phyloP scores from a whole-genome alignment of 2,888 invertebrate genomes.

The Apodemia arnacis region DNA sequence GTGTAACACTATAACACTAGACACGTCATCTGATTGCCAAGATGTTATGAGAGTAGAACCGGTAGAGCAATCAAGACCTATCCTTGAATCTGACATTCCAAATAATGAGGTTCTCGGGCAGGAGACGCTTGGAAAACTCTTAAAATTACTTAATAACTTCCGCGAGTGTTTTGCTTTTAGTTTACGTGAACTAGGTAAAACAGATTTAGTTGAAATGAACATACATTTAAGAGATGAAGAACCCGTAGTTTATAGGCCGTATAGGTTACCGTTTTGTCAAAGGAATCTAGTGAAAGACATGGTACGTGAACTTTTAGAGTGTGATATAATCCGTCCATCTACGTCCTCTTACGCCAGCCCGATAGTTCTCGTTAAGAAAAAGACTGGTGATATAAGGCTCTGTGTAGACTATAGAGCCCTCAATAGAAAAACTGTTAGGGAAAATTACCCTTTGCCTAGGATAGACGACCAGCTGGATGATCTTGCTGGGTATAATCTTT shows the following conservation, averaged over 20 bases:
- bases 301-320: conserved; percentile 21
- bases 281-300: conserved; percentile 27
- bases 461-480: conserved; percentile 5
- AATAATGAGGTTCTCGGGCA: neutral
- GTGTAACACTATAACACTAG: neutral
- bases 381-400: conserved; percentile 9
- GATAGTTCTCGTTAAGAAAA: conserved; percentile 30
- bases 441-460: conserved; percentile 19
- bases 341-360: conserved; percentile 27
- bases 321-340: conserved; percentile 21
- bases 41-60: conserved; percentile 7
- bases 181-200: neutral
- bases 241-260: conserved; percentile 29
- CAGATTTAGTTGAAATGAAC: neutral
- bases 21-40: neutral
- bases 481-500: conserved; percentile 66
- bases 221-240: neutral
- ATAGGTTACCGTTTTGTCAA: conserved; percentile 7
- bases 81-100: neutral
- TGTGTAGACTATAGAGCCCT: conserved; percentile 28
- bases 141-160: neutral
- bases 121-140: neutral
- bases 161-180: neutral
- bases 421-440: conserved; percentile 9
- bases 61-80: neutral